Base-by-base conservation (phyloP, 2,797 vertebrate genomes). In the Octomys mimax region DNA sequence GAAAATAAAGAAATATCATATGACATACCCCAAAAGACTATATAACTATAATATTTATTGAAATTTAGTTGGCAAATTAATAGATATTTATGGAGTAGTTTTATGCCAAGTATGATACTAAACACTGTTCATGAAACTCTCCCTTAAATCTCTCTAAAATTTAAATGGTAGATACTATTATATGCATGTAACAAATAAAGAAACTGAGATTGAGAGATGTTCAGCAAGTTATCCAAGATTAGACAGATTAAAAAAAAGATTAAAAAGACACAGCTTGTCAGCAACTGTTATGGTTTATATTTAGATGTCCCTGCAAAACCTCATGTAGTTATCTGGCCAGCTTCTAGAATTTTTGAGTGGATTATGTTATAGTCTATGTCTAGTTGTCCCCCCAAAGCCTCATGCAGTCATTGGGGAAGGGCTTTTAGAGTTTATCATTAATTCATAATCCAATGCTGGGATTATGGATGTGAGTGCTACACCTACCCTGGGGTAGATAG, bases 131-230 rank as follows among this genome's bases (percentile, higher is more conserved):
- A 12, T 75, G 77, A 81, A 62, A 54, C 61, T 61, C 4, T 2
- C 21, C 9, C 87, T 92, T 81, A 92, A 92, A 57, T 21, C 33
- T 95, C 77, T 87, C 33, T 87, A 88, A 92, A 89, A 42, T 8
- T 6, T 85, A 33, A 33, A 75, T 33, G 52, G 52, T n/a, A 57
- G 64, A 19, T 52, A 31, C 12, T 85, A 42, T 73, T 91, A 73
- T 59, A 31, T 59, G 24, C 2, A 52, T 70, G 87, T 87, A 87
- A 28, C 52, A 78, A 31, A 75, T 57, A 86, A 70, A 39, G 54
- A 84, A 82, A 68, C 19, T 52, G 42, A 86, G 42, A 9, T 33
- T 70, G 42, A 79, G 36, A 61, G 28, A 75, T 31, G 11, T 81
- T 91, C 2, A 4, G 1, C 78, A 59, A 82, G 64, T 19, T 91